A percentile compares a stretch with the other conserved stretches of the same genome.
These are phyloP conservation scores for human DNA, from an alignment of 2,113 vertebrate genomes.

Conservation along the genomic window DNA sequence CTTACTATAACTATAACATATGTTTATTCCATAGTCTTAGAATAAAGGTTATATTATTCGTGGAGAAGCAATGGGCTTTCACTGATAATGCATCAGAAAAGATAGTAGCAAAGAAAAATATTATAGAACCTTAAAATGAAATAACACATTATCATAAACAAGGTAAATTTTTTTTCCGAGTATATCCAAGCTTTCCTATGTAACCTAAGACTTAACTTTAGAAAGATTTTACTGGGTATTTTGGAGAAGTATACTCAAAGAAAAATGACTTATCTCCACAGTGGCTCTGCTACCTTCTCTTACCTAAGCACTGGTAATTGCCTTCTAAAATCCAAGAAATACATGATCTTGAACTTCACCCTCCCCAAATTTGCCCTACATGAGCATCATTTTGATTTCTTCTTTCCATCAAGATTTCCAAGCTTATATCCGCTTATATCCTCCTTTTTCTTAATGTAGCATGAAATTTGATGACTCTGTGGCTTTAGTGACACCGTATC, in stretches of 20 bases:
- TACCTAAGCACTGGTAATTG: not conserved
- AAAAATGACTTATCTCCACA: not conserved
- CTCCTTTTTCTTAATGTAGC: not conserved
- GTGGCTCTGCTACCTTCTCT: not conserved
- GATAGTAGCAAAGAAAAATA: not conserved
- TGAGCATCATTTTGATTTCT: not conserved
- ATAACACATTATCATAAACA: not conserved
- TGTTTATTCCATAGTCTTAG: not conserved
- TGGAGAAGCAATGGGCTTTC: not conserved
- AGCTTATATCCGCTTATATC: not conserved
- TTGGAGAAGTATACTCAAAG: not conserved
- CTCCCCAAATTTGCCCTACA: not conserved
- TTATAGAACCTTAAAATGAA: not conserved
- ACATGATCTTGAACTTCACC: not conserved
- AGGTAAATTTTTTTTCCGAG: not conserved
- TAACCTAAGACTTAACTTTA: not conserved
- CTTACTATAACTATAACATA: not conserved
- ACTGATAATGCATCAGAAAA: not conserved
- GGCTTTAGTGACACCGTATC: not conserved
- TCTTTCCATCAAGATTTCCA: not conserved
- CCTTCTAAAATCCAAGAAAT: not conserved
- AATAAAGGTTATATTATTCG: not conserved
- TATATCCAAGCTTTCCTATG: not conserved
- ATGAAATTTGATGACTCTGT: not conserved
- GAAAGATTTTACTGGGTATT: not conserved